Base-by-base conservation (phyloP, 1,140 invertebrate species). In the Choristoneura fumiferana region DNA sequence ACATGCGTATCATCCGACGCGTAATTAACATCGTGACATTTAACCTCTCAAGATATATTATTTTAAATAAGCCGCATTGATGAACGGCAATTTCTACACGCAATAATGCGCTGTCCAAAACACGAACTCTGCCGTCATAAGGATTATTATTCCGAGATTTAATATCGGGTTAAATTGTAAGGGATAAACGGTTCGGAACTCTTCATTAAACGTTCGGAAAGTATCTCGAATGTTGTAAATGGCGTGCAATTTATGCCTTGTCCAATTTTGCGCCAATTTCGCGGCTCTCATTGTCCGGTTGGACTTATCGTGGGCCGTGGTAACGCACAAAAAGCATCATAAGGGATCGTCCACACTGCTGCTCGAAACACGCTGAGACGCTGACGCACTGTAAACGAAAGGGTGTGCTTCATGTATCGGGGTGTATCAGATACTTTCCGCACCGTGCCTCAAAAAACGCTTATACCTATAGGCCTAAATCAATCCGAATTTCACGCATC, bases 221-320 rank as follows among this genome's bases (percentile, higher is more conserved):
- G 62, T 62, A 65, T 60, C 52, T 69, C 63, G 53, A 60, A 70
- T 66, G 57, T 60, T 67, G 63, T 67, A 75, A 74, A 80, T 73
- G 65, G 68, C 63, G 70, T 65, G 69, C 72, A 78, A 77, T 78
- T 84, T 84, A 71, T 75, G 67, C 60, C 65, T 68, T 69, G 65
- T 67, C 71, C 75, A 82, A 82, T 84, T 82, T 81, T 72, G 68
- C 67, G 69, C 68, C 76, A 80, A 84, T 84, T 81, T 82, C 61
- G 76, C 67, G 69, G 70, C 61, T 36, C 54, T 29, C 22, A 29
- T 29, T 29, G 22, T 2, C 22, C 22, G 22, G 22, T n/a, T n/a
- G n/a, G n/a, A 6, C 6, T 29, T 29, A 29, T 29, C 22, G 22
- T 3, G 22, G 2, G 22, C 22, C 22, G 22, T 3, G 22, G 22